Percentiles rank a stretch among this genome's conserved stretches.
Conservation (phyloP, 2,888 invertebrate genomes). For the Tenthredo notha region DNA sequence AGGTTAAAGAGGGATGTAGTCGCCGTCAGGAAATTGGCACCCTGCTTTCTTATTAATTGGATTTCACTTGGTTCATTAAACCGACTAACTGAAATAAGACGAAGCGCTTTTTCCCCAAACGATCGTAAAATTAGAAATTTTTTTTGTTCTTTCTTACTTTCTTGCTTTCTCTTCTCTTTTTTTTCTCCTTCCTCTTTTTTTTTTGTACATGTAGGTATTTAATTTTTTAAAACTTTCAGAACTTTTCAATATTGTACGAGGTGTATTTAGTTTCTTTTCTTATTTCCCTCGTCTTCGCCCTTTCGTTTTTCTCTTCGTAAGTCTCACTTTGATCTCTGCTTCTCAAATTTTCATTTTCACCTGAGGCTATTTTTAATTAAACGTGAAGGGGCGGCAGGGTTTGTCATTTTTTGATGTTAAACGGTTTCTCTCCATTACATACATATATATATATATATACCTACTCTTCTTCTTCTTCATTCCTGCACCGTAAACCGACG, state of each 20-base stretch:
- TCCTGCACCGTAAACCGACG: neutral
- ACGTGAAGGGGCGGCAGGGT: neutral
- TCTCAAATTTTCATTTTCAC: neutral
- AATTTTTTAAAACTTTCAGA: neutral
- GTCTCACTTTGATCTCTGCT: slow-evolving; percentile 12
- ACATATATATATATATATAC: neutral
- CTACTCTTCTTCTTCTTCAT: neutral
- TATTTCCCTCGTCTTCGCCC: neutral
- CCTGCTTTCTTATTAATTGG: slow-evolving; percentile 47
- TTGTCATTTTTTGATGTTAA: slow-evolving; percentile 4
- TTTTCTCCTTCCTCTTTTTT: neutral
- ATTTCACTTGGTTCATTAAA: slow-evolving; percentile 39
- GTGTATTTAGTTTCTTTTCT: neutral
- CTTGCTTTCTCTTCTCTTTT: neutral
- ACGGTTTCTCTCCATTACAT: neutral
- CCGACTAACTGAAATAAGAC: slow-evolving; percentile 18
- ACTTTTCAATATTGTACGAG: neutral
- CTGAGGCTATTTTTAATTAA: slow-evolving; percentile 21
- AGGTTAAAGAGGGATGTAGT: slow-evolving; percentile 1
- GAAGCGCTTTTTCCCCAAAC: neutral
- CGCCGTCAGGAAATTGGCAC: slow-evolving; percentile 13
- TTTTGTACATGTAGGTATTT: neutral
- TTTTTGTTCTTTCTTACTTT: neutral
- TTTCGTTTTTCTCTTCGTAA: neutral
- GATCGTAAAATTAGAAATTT: slow-evolving; percentile 5